Base-by-base conservation (phyloP, 1,140 invertebrate species). In the Drosophila ficusphila region DNA sequence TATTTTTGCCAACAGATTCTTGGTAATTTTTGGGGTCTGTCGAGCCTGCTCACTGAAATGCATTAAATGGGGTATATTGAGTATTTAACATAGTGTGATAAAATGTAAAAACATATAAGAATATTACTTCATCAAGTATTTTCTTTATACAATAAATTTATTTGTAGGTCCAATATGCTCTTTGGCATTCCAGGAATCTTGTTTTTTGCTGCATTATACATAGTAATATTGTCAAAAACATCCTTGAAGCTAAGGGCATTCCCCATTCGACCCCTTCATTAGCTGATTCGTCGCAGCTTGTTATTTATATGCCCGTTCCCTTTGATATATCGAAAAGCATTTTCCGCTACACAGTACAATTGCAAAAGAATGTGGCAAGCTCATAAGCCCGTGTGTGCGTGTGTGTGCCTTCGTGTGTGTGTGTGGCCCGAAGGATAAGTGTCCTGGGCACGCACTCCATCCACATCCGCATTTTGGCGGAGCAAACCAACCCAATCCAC, bases 271-370 rank as follows among this genome's bases (percentile, higher is more conserved):
- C 38, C 2, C 4, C n/a, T 29, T 60, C 11, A 31, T 25, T 39
- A 12, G 12, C 19, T n/a, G 21, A 25, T 49, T 61, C 19, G 4
- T 8, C 3, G 11, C 27, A 11, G 7, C 46, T 49, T 70, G 44
- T 81, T 81, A 81, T 86, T 81, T 77, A 77, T 88, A 58, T 74
- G 48, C 16, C 34, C 9, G 5, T 21, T 36, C 34, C 29, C 68
- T 86, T 88, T 88, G 81, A 86, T 82, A 85, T 85, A 86, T 89
- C 75, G 56, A 86, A 86, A 74, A 74, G 77, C 62, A 88, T 88
- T 79, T 77, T 62, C 68, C 54, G 54, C 75, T 44, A 82, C 64
- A 46, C 41, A 76, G 60, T 64, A 79, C 65, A 83, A 72, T 83
- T 85, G 60, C 51, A 38, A 62, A 56, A 42, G 51, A 79, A 74